Percentiles rank a stretch among this genome's conserved stretches.
Conservation (phyloP, 2,113 vertebrate genomes). For the human region DNA sequence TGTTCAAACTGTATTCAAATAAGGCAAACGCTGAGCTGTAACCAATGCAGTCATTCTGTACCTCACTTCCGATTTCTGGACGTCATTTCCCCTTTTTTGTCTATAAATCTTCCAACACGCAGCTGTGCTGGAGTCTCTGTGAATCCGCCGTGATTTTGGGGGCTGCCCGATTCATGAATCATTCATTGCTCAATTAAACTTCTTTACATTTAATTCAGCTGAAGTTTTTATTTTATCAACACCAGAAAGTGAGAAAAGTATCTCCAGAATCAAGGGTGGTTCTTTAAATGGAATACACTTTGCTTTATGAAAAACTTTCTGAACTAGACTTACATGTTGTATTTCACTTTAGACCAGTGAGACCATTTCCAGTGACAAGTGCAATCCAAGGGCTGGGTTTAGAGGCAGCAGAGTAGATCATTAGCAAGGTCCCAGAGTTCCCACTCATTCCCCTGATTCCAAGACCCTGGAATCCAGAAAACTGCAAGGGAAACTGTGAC, state of each 20-base stretch:
- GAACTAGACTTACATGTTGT: background rate
- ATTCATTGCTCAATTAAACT: too few species aligned
- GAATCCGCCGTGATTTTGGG: too few species aligned
- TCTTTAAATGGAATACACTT: background rate
- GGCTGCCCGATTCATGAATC: too few species aligned
- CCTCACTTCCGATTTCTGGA: too few species aligned
- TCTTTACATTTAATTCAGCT: too few species aligned
- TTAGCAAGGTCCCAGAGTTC: background rate
- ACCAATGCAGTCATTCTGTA: too few species aligned
- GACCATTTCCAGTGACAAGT: background rate
- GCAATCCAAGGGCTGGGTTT: background rate
- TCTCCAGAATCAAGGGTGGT: background rate
- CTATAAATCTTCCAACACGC: too few species aligned
- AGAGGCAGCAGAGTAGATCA: background rate
- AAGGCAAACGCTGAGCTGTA: too few species aligned
- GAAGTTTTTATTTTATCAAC: too few species aligned
- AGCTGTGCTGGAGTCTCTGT: too few species aligned
- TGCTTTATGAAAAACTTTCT: background rate
- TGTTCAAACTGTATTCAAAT: too few species aligned
- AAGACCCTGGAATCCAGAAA: background rate
- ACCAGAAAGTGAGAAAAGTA: background rate
- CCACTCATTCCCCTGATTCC: background rate
- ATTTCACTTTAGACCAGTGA: background rate
- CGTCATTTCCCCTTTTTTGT: too few species aligned
- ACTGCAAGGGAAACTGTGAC: background rate